These are phyloP conservation scores for Thereva unica DNA, from an alignment of 2,888 invertebrate species.

Conservation along the genomic window DNA sequence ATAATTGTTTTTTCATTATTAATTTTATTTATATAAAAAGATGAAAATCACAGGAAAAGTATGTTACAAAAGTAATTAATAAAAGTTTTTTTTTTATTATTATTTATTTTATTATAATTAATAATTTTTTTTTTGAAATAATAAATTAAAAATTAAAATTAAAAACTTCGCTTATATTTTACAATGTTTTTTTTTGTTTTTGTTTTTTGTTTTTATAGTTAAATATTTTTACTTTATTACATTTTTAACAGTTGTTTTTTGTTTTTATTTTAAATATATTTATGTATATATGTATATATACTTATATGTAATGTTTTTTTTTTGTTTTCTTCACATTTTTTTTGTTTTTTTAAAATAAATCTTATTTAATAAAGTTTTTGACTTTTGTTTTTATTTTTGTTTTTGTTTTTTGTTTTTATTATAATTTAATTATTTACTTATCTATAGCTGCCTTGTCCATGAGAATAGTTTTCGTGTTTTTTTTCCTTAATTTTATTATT, in stretches of 20 bases:
- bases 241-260: background rate
- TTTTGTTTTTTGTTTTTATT: constrained; percentile 1
- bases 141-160: constrained; percentile 16
- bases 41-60: constrained; percentile 40
- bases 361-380: constrained; percentile 9
- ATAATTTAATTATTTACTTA: constrained; percentile 48
- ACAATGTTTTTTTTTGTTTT: constrained; percentile 16
- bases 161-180: constrained; percentile 1
- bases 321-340: background rate
- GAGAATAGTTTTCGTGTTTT: constrained; percentile 50
- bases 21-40: constrained; percentile 44
- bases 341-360: constrained; percentile 31
- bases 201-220: constrained; percentile 18
- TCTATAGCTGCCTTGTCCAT: constrained; percentile 60
- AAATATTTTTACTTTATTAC: background rate
- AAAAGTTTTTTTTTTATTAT: background rate
- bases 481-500: constrained; percentile 33
- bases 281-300: constrained; percentile 33
- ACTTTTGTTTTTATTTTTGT: too few species aligned
- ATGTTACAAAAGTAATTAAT: constrained; percentile 26
- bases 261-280: constrained; percentile 28
- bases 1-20: constrained; percentile 44
- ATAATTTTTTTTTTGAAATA: constrained; percentile 1
- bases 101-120: too few species aligned
- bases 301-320: background rate